Conservation (phyloP, 2,888 invertebrate genomes). For the Euzophera pinguis region DNA sequence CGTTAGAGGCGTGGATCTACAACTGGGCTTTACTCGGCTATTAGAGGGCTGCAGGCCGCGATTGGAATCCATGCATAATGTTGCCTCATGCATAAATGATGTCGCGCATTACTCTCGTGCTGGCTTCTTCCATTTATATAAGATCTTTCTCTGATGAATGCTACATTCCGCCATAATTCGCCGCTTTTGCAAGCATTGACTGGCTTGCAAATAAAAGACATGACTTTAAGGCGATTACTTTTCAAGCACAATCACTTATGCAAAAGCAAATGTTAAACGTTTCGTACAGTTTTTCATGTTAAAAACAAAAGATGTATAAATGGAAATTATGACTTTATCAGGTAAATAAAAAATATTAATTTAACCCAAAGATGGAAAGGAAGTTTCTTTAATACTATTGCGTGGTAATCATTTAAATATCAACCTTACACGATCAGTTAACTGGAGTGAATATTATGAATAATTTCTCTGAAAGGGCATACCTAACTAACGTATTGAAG, state of each 20-base stretch:
- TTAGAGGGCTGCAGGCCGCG: conserved; percentile 47
- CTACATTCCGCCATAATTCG: conserved; percentile 28
- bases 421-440: not conserved
- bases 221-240: conserved; percentile 1
- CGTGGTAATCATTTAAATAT: conserved; percentile 3
- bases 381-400: no score
- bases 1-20: conserved; percentile 26
- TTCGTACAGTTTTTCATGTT: not conserved
- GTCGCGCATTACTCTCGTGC: conserved; percentile 50
- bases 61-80: conserved; percentile 68
- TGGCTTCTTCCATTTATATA: conserved; percentile 51
- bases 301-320: not conserved
- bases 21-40: conserved; percentile 45
- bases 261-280: not conserved
- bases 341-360: no score
- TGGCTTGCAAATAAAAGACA: not conserved
- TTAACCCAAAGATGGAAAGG: no score
- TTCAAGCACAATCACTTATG: not conserved
- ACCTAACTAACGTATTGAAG: conserved; percentile 19
- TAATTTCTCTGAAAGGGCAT: conserved; percentile 15
- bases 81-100: conserved; percentile 65
- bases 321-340: not conserved
- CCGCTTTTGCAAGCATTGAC: conserved; percentile 1
- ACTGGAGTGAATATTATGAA: not conserved
- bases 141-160: conserved; percentile 39